Evolutionary conservation across 2,797 vertebrate species (phyloP), one percentile per base, ranked within the genome.

Genomic region (Phyllotis vaccarum): DNA sequence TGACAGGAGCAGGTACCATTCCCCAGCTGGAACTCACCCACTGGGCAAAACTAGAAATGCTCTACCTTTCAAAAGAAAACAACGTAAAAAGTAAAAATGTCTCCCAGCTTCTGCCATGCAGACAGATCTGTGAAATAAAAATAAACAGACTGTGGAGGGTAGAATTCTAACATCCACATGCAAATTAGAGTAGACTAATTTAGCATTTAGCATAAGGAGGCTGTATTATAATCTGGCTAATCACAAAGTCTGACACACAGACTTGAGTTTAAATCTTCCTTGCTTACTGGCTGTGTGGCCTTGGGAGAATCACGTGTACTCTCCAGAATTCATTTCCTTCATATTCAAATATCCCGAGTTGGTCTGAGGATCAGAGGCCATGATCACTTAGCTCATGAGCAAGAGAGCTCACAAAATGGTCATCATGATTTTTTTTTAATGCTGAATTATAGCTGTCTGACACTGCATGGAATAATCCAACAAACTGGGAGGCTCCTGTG

Each of bases 251-350:
- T 29, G 76, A 75, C 37, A 0, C 52, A 76, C 6, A 34, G 29
- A 83, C 52, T 54, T 66, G 21, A 66, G 14, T 95, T 56, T 31
- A 43, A 86, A 78, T 62, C 37, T n/a, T n/a, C n/a, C n/a, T n/a
- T n/a, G n/a, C 64, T 22, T 68, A 10, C 31, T 70, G 37, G 27
- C 46, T 90, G 66, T 79, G 11, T 93, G 52, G n/a, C 46, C 43
- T 93, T 91, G 46, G n/a, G 3, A 27, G 87, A 49, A 29, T 93
- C 37, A 3, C 3, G 8, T 81, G 66, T 34, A 9, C 27, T 87
- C 80, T 81, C 24, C 37, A 29, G 89, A 89, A 90, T 34, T 96
- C 54, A 76, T 52, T 78, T 27, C 34, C 40, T 64, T 70, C 31
- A 70, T n/a, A 86, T 83, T 62, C 80, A 75, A 82, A 54, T 13